These are phyloP conservation scores for Metacarcinus magister DNA, from an alignment of 2,888 invertebrate species.

Conservation along the genomic window DNA sequence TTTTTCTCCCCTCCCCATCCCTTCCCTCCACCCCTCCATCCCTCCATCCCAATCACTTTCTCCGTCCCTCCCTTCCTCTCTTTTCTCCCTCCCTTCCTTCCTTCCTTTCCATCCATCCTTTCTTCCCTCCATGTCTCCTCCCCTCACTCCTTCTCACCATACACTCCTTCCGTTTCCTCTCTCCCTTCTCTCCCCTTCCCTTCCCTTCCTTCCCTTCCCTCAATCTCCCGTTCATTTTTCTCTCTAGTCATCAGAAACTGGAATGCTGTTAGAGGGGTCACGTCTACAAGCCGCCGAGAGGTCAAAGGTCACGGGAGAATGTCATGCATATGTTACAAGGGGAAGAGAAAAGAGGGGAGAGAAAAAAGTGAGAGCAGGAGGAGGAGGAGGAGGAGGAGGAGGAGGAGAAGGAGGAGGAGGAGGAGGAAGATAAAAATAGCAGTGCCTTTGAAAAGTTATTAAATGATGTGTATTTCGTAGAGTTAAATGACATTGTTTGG, in stretches of 20 bases:
- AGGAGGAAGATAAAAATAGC: neutral
- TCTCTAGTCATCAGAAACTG: constrained; percentile 29
- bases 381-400: neutral
- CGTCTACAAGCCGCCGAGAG: neutral
- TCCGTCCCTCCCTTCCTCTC: neutral
- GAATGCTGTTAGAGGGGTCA: neutral
- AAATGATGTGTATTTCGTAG: neutral
- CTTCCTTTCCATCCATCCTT: neutral
- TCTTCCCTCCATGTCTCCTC: neutral
- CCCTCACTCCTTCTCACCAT: neutral
- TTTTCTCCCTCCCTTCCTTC: neutral
- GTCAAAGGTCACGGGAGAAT: constrained; percentile 46
- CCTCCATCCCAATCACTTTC: neutral
- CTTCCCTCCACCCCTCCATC: neutral
- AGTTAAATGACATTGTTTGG: neutral
- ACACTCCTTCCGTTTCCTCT: neutral
- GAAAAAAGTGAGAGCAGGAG: neutral
- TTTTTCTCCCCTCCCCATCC: neutral
- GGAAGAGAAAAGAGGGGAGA: neutral
- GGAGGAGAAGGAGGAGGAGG: neutral
- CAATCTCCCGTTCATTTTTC: neutral
- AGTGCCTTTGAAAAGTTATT: neutral
- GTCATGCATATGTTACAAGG: constrained; percentile 34
- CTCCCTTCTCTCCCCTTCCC: neutral
- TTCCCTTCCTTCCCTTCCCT: neutral